Base-by-base conservation (phyloP, 2,888 invertebrate genomes). In the Lepidocyrtoides sp. region DNA sequence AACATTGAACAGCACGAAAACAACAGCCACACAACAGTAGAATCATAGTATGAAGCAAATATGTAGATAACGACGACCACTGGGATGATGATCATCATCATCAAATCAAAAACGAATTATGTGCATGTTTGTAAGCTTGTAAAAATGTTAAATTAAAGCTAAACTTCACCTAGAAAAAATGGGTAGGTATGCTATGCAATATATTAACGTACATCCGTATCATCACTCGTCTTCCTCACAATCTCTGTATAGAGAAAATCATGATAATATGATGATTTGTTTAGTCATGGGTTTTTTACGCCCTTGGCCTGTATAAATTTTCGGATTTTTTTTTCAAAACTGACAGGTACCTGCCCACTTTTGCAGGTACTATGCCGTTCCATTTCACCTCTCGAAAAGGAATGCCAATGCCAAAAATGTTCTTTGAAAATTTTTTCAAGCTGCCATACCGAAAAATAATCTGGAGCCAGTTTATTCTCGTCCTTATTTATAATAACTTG, bases 271-370 rank as follows among this genome's bases (percentile, higher is more conserved):
- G 20, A 77, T 77, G 48, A 77, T 79, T 79, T 69, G 66, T 79
- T 79, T 48, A 48, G 44, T 77, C 44, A 48, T 77, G 48, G 51
- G 48, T 29, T 32, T 79, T 79, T 79, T 79, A 79, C 36, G 79
- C 79, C 79, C 79, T 79, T 79, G 79, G 79, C 79, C 79, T 79
- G 51, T 54, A 79, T 79, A 79, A 79, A 79, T 79, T 79, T 79
- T 69, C 75, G 75, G 75, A 48, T 75, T 75, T 57, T 36, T 26
- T 32, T 36, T 32, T 36, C 17, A 36, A 69, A 69, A 36, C 36
- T 69, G 66, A 69, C 66, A 69, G 66, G 36, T 36, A 69, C 66
- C 66, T 69, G 36, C 66, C 66, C 36, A 51, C 51, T 51, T 51
- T 51, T n/a, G 51, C n/a, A 3, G n/a, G n/a, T n/a, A n/a, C n/a